Percentiles rank a stretch among this genome's conserved stretches.
Conservation (phyloP, 2,888 invertebrate genomes). For the Mesochorus sp. region DNA sequence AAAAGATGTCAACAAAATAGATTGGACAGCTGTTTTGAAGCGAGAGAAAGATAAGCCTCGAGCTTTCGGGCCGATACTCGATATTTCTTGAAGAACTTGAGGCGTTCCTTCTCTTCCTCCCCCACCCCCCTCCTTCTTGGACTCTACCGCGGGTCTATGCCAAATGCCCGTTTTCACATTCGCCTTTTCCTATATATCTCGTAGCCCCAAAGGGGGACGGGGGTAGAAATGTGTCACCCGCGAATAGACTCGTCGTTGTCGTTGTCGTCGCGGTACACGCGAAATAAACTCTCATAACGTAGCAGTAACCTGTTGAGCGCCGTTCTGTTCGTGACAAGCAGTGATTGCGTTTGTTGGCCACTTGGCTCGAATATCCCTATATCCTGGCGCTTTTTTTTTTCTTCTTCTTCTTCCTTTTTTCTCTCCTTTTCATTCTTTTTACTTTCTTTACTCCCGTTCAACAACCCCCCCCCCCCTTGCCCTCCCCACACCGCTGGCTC, state of each 20-base stretch:
- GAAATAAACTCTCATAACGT: conserved; percentile 79
- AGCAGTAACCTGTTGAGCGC: conserved; percentile 80
- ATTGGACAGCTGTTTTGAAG: not conserved
- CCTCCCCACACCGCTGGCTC: too few species aligned
- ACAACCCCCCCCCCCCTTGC: conserved; percentile 5
- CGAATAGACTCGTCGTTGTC: conserved; percentile 66
- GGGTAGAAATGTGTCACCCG: conserved; percentile 66
- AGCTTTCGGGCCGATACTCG: conserved; percentile 32
- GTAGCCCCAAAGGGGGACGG: conserved; percentile 2
- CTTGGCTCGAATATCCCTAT: conserved; percentile 66
- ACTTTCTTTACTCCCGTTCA: conserved; percentile 59
- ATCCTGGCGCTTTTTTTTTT: conserved; percentile 40
- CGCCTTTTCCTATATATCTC: conserved; percentile 50
- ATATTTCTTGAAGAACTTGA: conserved; percentile 52
- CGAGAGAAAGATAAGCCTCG: conserved; percentile 4
- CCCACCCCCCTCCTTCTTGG: not conserved
- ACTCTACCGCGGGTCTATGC: conserved; percentile 34
- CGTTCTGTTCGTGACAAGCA: conserved; percentile 79
- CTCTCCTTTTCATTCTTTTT: conserved; percentile 29
- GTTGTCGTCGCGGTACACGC: too few species aligned
- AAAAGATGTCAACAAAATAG: not conserved
- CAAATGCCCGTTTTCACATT: conserved; percentile 61
- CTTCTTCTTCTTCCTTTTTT: conserved; percentile 23
- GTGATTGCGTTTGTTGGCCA: conserved; percentile 79
- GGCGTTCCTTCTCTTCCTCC: not conserved